Evolutionary conservation across 2,888 invertebrate genomes (phyloP).

Genomic region (Eupithecia dodoneata): DNA sequence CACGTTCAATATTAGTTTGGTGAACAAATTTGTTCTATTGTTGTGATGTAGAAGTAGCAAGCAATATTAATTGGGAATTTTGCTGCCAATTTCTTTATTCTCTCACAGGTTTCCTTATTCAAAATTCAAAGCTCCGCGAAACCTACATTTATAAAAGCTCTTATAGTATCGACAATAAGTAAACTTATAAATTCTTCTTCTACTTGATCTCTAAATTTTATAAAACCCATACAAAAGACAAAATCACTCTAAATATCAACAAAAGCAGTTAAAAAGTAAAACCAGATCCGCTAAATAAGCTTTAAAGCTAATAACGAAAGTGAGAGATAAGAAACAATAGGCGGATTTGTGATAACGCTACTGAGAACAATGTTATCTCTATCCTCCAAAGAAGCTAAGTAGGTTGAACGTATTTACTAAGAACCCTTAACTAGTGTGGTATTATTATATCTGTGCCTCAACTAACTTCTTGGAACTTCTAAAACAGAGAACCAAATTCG

Average conservation of each 20-base stretch:
- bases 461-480: slow-evolving; percentile 28
- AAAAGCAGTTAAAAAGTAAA: slow-evolving; percentile 26
- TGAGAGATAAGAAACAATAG: slow-evolving; percentile 33
- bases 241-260: slow-evolving; percentile 20
- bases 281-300: slow-evolving; percentile 23
- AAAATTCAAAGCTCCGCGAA: not conserved
- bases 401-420: slow-evolving; percentile 24
- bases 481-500: slow-evolving; percentile 4
- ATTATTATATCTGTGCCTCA: not conserved
- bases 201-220: not conserved
- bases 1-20: slow-evolving; percentile 43
- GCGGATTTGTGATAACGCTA: slow-evolving; percentile 31
- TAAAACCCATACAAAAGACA: slow-evolving; percentile 1
- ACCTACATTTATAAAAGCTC: not conserved
- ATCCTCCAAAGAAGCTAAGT: slow-evolving; percentile 25
- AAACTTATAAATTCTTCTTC: not conserved
- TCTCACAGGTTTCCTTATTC: not conserved
- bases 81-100: not conserved
- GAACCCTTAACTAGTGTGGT: not conserved
- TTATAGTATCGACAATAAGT: not conserved
- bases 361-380: slow-evolving; percentile 34
- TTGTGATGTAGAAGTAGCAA: not conserved
- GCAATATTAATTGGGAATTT: slow-evolving; percentile 14
- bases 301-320: slow-evolving; percentile 32
- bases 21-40: slow-evolving; percentile 35